Evolutionary conservation across 92 coral and sea anemone species (phyloP), one percentile per base, ranked within the genome.

Genomic region (Parazoanthus swiftii): DNA sequence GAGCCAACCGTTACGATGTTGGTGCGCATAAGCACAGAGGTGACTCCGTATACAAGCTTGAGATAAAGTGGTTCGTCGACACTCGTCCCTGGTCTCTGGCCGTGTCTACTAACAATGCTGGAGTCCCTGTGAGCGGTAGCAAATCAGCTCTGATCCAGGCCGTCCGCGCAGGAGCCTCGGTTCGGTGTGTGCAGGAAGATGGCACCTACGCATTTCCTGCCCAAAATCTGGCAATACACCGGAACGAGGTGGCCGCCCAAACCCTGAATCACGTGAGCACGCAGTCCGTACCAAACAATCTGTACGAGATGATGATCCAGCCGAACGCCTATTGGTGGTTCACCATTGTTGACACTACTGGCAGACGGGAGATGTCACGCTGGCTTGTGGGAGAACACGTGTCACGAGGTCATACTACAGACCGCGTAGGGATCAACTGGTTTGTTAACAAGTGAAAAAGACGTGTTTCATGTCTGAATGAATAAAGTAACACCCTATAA

Each of bases 261-360:
- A 88, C 95, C 44, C 29, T 93, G 42, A 94, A 91, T 74, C 71
- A 50, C 23, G 98, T 93, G 89, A 94, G 98, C 93, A 92, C 89
- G 95, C 77, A 38, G 42, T 3, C 82, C 20, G 92, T 87, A 44
- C 84, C 93, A 65, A 82, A 78, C 70, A 86, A 80, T 66, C 73
- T 36, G 73, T 84, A 90, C 50, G 95, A 94, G 79, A 81, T 85
- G 90, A 81, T 43, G 90, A 93, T 94, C 65, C 91, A 85, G 81
- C 80, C 95, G 29, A 94, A 85, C n/a, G 91, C 95, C 37, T 93
- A 94, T 36, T 95, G 98, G 98, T 95, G 98, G 98, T 95, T 95
- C 86, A 90, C 93, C 71, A 95, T 91, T 42, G 95, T 95, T 36
- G 86, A 92, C 72, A 91, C 98, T 33, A 85, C 86, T 23, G 98